phyloP scores from a whole-genome alignment of 2,797 vertebrate genomes.

The Eidolon dupreanum region DNA sequence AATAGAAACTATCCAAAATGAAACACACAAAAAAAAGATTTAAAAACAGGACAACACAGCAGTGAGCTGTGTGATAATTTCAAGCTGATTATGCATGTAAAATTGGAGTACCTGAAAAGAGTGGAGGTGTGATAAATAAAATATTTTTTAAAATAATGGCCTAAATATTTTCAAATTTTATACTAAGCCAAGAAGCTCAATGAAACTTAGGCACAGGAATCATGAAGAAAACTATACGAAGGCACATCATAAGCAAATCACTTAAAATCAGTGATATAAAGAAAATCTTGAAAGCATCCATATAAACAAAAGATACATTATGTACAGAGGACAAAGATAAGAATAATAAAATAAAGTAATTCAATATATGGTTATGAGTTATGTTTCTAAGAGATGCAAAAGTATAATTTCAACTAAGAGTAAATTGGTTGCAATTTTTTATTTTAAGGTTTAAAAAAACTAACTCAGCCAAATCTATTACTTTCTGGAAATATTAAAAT shows the following conservation, averaged over 20 bases:
- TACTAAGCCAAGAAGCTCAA: not conserved
- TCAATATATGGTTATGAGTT: not conserved
- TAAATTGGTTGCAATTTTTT: not conserved
- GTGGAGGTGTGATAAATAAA: not conserved
- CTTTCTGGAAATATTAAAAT: slow-evolving; percentile 35
- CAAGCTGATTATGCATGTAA: not conserved
- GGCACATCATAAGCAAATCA: not conserved
- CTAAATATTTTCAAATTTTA: not conserved
- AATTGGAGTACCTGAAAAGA: not conserved
- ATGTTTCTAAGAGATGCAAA: not conserved
- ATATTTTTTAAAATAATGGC: not conserved
- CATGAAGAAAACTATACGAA: not conserved
- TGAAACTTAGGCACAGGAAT: not conserved
- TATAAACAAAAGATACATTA: not conserved
- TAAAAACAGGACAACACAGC: not conserved
- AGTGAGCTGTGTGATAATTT: not conserved
- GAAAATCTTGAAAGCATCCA: not conserved
- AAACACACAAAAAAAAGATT: not conserved
- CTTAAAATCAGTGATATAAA: slow-evolving; percentile 19
- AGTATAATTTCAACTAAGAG: not conserved
- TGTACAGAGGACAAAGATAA: not conserved
- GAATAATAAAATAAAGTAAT: slow-evolving; percentile 17
- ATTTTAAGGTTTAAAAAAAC: not conserved
- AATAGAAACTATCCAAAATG: not conserved
- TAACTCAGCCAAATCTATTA: not conserved